Evolutionary conservation across 2,888 invertebrate species (phyloP).

Genomic region (Abrostola triplasia): DNA sequence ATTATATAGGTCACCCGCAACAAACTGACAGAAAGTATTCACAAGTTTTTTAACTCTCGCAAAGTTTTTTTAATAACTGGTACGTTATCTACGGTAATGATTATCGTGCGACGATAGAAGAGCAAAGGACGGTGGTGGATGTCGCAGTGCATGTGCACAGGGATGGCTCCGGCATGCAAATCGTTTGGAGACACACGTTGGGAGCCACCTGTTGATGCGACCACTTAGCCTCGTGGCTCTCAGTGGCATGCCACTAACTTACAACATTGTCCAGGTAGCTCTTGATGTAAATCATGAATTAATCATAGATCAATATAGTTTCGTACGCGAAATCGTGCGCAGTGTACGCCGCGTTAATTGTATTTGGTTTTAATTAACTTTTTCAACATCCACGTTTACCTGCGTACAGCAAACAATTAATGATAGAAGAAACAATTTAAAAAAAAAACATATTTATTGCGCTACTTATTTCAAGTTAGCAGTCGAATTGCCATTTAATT

Average conservation of each 20-base stretch:
- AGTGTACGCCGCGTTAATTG: slow-evolving; percentile 25
- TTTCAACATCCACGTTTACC: slow-evolving; percentile 29
- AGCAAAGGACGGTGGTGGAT: too few species aligned
- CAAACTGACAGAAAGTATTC: too few species aligned
- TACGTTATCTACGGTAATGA: too few species aligned
- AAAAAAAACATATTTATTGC: slow-evolving; percentile 45
- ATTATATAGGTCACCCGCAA: too few species aligned
- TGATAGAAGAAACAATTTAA: slow-evolving; percentile 39
- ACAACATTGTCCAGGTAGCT: background rate
- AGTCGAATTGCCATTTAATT: slow-evolving; percentile 51
- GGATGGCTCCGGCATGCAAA: too few species aligned
- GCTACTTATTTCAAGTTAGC: slow-evolving; percentile 41
- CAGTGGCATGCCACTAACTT: slow-evolving; percentile 9
- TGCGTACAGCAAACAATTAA: slow-evolving; percentile 27
- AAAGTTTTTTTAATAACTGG: too few species aligned
- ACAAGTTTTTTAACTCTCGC: too few species aligned
- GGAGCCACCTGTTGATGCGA: slow-evolving; percentile 12
- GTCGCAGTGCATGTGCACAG: too few species aligned
- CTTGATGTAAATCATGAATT: slow-evolving; percentile 19
- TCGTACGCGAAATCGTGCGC: slow-evolving; percentile 22
- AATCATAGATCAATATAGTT: slow-evolving; percentile 29
- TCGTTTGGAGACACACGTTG: too few species aligned
- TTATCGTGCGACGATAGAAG: too few species aligned
- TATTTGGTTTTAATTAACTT: slow-evolving; percentile 39
- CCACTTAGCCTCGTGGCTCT: background rate